Conservation (phyloP, 2,113 vertebrate genomes). For the Psilopogon haemacephalus region DNA sequence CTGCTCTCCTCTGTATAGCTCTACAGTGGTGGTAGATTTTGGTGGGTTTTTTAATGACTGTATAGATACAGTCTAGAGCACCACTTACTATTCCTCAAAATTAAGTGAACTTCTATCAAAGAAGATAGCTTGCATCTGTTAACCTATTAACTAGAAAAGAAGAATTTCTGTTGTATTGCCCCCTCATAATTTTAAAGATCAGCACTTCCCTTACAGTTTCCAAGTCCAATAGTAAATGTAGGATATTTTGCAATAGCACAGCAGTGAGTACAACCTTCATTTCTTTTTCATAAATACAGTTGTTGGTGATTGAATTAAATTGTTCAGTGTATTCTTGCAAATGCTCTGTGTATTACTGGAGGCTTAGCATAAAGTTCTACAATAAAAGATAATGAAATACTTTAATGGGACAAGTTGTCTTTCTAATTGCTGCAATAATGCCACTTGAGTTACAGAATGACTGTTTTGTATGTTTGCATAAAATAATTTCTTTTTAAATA, state of each 20-base stretch:
- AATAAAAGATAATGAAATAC: background rate
- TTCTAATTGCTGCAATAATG: background rate
- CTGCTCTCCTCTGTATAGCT: background rate
- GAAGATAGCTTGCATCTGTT: background rate
- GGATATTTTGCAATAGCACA: background rate
- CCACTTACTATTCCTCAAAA: background rate
- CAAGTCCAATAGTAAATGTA: background rate
- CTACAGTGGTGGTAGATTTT: background rate
- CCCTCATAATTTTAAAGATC: background rate
- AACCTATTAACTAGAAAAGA: background rate
- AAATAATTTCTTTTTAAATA: background rate
- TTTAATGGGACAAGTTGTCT: background rate
- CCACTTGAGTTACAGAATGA: background rate
- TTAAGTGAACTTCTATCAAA: background rate
- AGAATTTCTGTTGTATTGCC: background rate
- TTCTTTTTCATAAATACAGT: background rate
- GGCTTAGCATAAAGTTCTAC: background rate
- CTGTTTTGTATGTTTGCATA: background rate
- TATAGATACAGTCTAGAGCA: background rate
- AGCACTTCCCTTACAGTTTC: background rate
- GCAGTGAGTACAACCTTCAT: background rate
- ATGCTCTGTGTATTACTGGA: background rate
- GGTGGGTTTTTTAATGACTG: background rate
- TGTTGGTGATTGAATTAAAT: background rate
- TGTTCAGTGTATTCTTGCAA: background rate